Evolutionary conservation across 2,113 vertebrate genomes (phyloP).

Genomic region (Opisthocomus hoazin): DNA sequence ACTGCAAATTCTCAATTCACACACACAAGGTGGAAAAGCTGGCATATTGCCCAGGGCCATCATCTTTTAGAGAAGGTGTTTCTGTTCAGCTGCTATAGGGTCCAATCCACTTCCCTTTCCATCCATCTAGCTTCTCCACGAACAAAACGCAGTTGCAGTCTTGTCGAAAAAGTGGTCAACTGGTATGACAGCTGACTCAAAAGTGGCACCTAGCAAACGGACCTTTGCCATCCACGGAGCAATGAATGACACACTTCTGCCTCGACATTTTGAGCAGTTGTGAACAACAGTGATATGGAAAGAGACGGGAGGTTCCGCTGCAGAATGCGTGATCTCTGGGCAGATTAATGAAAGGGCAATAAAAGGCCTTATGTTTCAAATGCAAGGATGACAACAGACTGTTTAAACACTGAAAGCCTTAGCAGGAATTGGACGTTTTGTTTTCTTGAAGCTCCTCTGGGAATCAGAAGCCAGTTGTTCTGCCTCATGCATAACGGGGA

Average conservation of each 20-base stretch:
- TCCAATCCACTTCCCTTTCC: not conserved
- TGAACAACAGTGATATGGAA: not conserved
- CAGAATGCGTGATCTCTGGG: not conserved
- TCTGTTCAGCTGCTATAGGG: not conserved
- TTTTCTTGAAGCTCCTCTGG: slow-evolving; percentile 8
- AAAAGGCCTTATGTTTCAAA: not conserved
- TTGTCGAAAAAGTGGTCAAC: not conserved
- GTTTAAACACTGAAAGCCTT: not conserved
- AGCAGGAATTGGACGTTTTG: not conserved
- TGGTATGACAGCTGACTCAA: not conserved
- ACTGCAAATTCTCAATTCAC: not conserved
- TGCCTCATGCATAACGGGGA: not conserved
- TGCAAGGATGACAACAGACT: not conserved
- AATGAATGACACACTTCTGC: not conserved
- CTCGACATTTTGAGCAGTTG: not conserved
- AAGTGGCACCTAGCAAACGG: not conserved
- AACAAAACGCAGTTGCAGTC: not conserved
- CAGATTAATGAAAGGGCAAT: not conserved
- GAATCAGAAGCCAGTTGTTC: slow-evolving; percentile 29
- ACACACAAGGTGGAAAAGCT: not conserved
- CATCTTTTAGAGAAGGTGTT: not conserved
- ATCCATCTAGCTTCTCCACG: not conserved
- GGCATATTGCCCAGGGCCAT: not conserved
- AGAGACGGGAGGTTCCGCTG: not conserved
- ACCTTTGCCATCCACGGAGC: not conserved